A percentile compares a stretch with the other conserved stretches of the same genome.
phyloP scores from a whole-genome alignment of 1,140 invertebrate species.

The Diorhabda elongata region DNA sequence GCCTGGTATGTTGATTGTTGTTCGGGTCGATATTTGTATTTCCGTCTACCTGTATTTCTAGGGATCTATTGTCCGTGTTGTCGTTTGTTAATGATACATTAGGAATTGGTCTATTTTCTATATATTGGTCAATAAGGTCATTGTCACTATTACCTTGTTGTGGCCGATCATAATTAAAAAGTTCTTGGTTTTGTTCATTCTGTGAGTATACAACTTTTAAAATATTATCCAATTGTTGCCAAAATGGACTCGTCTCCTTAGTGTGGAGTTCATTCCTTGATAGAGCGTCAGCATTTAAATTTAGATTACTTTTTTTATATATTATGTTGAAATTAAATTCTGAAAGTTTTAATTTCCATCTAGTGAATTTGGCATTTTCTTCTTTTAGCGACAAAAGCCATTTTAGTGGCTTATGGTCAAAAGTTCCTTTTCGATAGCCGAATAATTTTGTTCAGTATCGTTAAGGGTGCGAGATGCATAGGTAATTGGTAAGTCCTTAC shows the following conservation, averaged over 20 bases:
- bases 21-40: not conserved
- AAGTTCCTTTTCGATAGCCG: too few relatives aligned
- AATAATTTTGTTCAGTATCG: too few relatives aligned
- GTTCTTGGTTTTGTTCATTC: too few relatives aligned
- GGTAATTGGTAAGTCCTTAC: too few relatives aligned
- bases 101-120: too few relatives aligned
- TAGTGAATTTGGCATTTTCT: not conserved
- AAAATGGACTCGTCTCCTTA: not conserved
- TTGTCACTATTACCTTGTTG: too few relatives aligned
- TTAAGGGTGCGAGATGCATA: too few relatives aligned
- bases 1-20: not conserved
- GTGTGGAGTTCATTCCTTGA: slow-evolving; percentile 3
- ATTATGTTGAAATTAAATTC: slow-evolving; percentile 12
- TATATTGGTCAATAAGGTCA: too few relatives aligned
- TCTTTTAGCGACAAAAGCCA: slow-evolving; percentile 8
- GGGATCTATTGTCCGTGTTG: not conserved
- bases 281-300: slow-evolving; percentile 3
- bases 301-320: slow-evolving; percentile 16
- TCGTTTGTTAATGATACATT: not conserved
- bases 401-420: slow-evolving; percentile 4
- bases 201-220: not conserved
- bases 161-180: too few relatives aligned
- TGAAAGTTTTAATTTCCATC: slow-evolving; percentile 7
- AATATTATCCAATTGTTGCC: not conserved
- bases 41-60: not conserved